phyloP scores from a whole-genome alignment of 2,113 vertebrate species.

The Nasalis larvatus region DNA sequence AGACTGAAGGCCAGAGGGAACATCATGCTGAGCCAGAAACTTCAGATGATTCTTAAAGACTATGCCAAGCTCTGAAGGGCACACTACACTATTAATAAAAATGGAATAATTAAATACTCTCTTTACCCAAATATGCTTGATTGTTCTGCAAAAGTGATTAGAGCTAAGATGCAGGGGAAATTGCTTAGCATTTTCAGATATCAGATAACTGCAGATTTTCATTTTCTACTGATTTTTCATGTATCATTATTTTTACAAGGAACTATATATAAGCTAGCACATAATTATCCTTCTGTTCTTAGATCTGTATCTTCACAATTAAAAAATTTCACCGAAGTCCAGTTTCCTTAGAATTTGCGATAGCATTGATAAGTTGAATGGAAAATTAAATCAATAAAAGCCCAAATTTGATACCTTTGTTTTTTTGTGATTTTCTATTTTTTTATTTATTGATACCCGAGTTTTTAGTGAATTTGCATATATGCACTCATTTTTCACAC shows the following conservation, averaged over 20 bases:
- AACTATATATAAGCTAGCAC: slow-evolving; percentile 32
- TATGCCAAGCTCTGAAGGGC: slow-evolving; percentile 92
- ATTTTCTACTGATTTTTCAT: slow-evolving; percentile 79
- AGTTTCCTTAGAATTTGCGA: slow-evolving; percentile 68
- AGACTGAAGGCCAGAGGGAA: slow-evolving; percentile 95
- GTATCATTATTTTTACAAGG: slow-evolving; percentile 69
- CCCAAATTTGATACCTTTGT: slow-evolving; percentile 43
- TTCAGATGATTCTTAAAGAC: slow-evolving; percentile 95
- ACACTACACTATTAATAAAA: background rate
- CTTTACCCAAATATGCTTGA: background rate
- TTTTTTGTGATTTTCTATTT: slow-evolving; percentile 8
- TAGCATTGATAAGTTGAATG: slow-evolving; percentile 75
- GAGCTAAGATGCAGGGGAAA: background rate
- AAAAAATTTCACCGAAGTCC: slow-evolving; percentile 42
- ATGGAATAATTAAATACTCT: slow-evolving; percentile 41
- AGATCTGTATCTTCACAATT: slow-evolving; percentile 58
- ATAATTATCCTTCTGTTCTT: slow-evolving; percentile 36
- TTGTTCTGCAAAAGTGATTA: slow-evolving; percentile 3
- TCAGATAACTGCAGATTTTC: slow-evolving; percentile 53
- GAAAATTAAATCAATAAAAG: slow-evolving; percentile 76
- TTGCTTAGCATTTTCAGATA: slow-evolving; percentile 42
- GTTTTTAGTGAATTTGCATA: background rate
- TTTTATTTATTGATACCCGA: background rate
- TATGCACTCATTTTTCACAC: background rate
- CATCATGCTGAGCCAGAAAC: slow-evolving; percentile 95